phyloP scores from a whole-genome alignment of 2,113 vertebrate genomes.

The Phaetusa simplex region DNA sequence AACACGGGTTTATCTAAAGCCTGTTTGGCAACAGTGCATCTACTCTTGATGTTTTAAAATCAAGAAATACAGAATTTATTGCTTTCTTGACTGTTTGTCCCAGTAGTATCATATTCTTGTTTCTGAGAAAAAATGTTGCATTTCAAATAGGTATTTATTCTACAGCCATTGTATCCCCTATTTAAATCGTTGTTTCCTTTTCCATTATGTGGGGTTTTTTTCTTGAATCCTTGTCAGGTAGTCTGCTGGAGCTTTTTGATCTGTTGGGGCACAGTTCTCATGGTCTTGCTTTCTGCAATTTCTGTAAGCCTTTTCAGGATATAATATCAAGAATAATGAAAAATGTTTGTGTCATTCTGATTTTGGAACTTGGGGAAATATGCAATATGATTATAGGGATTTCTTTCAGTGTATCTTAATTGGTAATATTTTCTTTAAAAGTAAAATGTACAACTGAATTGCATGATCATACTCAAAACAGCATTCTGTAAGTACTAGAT shows the following conservation, averaged over 20 bases:
- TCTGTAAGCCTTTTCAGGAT: not conserved
- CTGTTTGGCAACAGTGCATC: not conserved
- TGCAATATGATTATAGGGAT: not conserved
- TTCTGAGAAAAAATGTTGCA: not conserved
- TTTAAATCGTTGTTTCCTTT: not conserved
- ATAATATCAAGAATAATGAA: not conserved
- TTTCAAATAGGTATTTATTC: not conserved
- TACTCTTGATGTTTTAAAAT: not conserved
- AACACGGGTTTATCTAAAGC: not conserved
- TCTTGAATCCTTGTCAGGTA: not conserved
- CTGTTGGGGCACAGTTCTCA: not conserved
- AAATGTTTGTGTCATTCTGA: not conserved
- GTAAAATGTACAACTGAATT: not conserved
- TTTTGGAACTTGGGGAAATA: not conserved
- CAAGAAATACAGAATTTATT: not conserved
- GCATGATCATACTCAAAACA: not conserved
- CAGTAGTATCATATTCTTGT: not conserved
- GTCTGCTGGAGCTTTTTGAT: not conserved
- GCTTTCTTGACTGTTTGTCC: not conserved
- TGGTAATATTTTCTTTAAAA: not conserved
- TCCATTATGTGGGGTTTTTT: not conserved
- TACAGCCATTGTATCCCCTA: not conserved
- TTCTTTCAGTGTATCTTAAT: not conserved
- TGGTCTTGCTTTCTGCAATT: not conserved
- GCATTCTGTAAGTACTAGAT: not conserved